Conservation (phyloP, 2,797 vertebrate genomes). For the Avahi laniger region DNA sequence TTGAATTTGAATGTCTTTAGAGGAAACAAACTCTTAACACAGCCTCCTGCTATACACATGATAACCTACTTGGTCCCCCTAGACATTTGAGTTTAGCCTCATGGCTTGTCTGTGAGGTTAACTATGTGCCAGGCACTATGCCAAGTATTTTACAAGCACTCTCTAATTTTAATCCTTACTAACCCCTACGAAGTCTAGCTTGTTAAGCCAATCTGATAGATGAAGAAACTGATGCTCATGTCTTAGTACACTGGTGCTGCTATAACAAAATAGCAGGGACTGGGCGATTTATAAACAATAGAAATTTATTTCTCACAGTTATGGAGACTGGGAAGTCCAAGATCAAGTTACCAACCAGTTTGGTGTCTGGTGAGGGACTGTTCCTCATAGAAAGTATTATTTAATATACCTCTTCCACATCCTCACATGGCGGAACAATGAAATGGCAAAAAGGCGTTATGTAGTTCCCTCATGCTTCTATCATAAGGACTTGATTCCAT, state of each 20-base stretch:
- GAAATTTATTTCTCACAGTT: neutral
- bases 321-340: neutral
- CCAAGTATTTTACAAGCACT: neutral
- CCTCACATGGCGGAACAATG: no score
- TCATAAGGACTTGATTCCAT: no score
- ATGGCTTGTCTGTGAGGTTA: neutral
- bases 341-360: neutral
- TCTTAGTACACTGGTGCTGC: neutral
- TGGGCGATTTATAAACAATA: neutral
- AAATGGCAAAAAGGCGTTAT: no score
- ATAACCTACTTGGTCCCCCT: neutral
- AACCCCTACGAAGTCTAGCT: neutral
- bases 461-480: no score
- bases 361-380: neutral
- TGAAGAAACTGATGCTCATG: neutral
- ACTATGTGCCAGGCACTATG: neutral
- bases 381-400: neutral
- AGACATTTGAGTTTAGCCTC: neutral
- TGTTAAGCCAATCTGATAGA: neutral
- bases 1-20: neutral
- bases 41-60: no score
- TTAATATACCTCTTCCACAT: no score
- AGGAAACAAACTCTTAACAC: neutral
- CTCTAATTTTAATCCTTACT: neutral
- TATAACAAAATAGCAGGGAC: neutral